phyloP scores from a whole-genome alignment of 2,797 vertebrate genomes.

The Myotis myotis region DNA sequence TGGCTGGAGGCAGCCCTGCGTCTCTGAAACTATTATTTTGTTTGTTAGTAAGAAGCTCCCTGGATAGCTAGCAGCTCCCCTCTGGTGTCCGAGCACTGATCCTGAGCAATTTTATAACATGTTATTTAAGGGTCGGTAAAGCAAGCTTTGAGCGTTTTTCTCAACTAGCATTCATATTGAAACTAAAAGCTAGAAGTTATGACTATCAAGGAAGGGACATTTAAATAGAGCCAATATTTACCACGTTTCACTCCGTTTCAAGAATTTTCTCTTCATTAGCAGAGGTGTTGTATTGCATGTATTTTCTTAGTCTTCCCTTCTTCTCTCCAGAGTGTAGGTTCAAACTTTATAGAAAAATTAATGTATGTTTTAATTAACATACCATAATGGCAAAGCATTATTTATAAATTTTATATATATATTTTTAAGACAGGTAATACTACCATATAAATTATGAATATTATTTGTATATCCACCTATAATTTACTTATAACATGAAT shows the following conservation, averaged over 20 bases:
- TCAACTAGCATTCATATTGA: not conserved
- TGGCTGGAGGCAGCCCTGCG: not conserved
- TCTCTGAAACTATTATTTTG: not conserved
- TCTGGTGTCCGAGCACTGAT: not conserved
- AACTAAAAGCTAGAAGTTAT: not conserved
- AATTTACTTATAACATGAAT: not conserved
- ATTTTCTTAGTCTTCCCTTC: not conserved
- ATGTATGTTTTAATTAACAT: not conserved
- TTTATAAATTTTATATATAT: not conserved
- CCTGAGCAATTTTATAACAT: not conserved
- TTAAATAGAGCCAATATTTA: not conserved
- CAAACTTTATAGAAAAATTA: not conserved
- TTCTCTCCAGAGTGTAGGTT: not conserved
- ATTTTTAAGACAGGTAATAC: not conserved
- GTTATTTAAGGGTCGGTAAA: not conserved
- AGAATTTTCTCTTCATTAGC: not conserved
- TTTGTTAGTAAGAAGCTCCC: not conserved
- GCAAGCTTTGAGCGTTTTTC: not conserved
- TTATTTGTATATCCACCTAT: not conserved
- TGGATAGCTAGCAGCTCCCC: not conserved
- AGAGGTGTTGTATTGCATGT: not conserved
- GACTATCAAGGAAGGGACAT: conserved; percentile 28
- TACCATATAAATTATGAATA: not conserved
- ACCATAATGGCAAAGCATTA: not conserved
- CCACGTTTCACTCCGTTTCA: not conserved